Base-by-base conservation (phyloP, 2,797 vertebrate genomes). In the Potorous gilbertii region DNA sequence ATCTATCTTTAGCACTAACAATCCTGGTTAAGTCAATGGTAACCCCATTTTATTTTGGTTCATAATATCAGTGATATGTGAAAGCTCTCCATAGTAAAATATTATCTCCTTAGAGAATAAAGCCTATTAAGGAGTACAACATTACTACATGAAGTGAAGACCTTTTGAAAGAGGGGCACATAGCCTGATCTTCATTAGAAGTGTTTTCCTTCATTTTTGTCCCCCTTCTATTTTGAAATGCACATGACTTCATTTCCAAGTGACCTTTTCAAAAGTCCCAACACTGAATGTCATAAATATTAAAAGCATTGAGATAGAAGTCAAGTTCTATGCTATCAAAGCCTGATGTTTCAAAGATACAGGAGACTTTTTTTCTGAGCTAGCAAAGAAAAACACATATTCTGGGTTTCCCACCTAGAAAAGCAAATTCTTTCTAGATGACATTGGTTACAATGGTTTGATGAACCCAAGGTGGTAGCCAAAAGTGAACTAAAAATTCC, bases 191-290 rank as follows among this genome's bases (percentile, higher is more conserved):
- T 98, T 98, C 97, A 98, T 98, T 98, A 98, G 97, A 96, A 98
- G 93, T 55, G 62, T 89, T 96, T 95, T 98, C 95, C 74, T 96
- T 96, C 97, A 92, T 90, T 97, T 96, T 55, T 96, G 96, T 95
- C 96, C 97, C 94, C 56, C 56, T 97, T 95, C 54, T 6, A 90
- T 93, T 96, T 97, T 95, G 92, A 95, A 97, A 34, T 87, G 93
- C 96, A 96, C 96, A 55, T 95, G 93, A 93, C 98, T 98, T 98
- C 96, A 97, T 98, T 98, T 98, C 96, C 96, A 94, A 95, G 91
- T 97, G 97, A 98, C 97, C 98, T 98, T 98, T 99, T 56, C 9
- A 97, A 97, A 98, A 98, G 96, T 91, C 96, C 96, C 96, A 96
- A 87, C 56, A 97, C 94, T 89, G 96, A 97, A 66, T 94, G 87